phyloP scores from a whole-genome alignment of 2,113 vertebrate genomes.

The Notarius quadriscutis region DNA sequence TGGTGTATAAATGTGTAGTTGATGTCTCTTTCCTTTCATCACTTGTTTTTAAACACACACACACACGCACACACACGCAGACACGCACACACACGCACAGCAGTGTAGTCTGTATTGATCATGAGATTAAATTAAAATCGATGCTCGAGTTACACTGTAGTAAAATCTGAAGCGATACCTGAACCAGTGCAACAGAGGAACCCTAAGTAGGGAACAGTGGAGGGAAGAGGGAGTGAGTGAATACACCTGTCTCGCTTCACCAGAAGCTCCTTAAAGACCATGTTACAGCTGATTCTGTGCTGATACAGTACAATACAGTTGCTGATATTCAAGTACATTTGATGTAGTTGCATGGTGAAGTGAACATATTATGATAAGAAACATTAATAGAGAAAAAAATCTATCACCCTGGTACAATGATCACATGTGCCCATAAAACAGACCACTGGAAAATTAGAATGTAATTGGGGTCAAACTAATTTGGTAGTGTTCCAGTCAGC shows the following conservation, averaged over 20 bases:
- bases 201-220: neutral
- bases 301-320: no score
- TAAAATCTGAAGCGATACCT: neutral
- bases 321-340: neutral
- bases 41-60: neutral
- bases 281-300: neutral
- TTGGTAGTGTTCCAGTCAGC: no score
- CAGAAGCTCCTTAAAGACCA: neutral
- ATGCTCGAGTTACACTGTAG: neutral
- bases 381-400: neutral
- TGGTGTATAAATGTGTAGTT: neutral
- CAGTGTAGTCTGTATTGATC: constrained; percentile 7
- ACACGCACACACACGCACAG: neutral
- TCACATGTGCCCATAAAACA: neutral
- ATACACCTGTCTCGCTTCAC: neutral
- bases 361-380: neutral
- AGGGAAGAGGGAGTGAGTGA: neutral
- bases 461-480: no score
- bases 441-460: no score
- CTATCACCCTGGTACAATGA: neutral
- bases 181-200: neutral
- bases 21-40: neutral
- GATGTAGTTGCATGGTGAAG: neutral
- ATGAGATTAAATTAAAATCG: constrained; percentile 12
- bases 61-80: neutral